Percentiles rank a stretch among this genome's conserved stretches.
Conservation (phyloP, 2,113 vertebrate genomes). For the Sus scrofa region DNA sequence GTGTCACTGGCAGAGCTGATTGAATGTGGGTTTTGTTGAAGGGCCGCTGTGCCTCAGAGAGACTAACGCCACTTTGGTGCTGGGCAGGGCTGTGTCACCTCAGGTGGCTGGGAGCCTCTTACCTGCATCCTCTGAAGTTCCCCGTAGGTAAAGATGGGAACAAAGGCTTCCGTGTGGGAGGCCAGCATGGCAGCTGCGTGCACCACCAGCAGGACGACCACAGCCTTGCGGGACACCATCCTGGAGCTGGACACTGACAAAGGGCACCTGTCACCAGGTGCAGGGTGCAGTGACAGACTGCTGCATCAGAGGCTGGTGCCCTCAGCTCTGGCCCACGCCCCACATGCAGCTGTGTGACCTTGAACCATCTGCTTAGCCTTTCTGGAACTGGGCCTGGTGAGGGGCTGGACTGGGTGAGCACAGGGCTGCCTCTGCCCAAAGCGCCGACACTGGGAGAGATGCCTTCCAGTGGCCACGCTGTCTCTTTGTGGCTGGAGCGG, state of each 20-base stretch:
- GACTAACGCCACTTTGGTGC: rapidly evolving
- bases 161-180: conserved; percentile 88
- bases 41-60: background rate
- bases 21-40: background rate
- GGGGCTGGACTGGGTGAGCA: background rate
- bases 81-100: background rate
- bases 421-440: background rate
- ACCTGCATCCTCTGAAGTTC: conserved; percentile 91
- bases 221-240: conserved; percentile 86
- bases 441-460: background rate
- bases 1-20: background rate
- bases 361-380: background rate
- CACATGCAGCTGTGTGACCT: background rate
- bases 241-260: background rate
- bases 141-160: conserved; percentile 91
- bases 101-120: background rate
- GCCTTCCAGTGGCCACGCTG: too few relatives aligned
- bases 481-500: background rate
- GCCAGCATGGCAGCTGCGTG: conserved; percentile 87
- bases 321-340: background rate
- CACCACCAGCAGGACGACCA: conserved; percentile 84
- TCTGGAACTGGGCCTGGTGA: background rate
- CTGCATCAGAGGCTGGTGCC: background rate
- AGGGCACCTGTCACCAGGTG: background rate
- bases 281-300: background rate